Percentiles rank a stretch among this genome's conserved stretches.
Evolutionary conservation across 2,888 invertebrate genomes (phyloP).

Genomic region (Cheilosia grossa): DNA sequence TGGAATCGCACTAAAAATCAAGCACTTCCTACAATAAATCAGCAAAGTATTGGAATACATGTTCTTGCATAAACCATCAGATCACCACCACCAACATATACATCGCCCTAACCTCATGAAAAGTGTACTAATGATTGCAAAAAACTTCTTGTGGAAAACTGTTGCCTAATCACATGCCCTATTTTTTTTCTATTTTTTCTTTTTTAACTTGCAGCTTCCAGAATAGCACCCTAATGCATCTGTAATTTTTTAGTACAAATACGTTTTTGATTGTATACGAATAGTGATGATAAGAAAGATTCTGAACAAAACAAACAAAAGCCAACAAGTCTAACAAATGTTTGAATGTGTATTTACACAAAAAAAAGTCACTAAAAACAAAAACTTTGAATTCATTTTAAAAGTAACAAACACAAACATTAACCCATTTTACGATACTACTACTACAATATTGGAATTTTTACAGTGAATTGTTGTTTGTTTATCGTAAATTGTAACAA

Average conservation of each 20-base stretch:
- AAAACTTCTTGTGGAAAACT: slow-evolving; percentile 40
- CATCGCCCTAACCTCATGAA: slow-evolving; percentile 34
- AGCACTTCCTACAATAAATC: too few species aligned
- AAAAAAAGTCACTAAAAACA: neutral
- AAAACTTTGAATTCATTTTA: slow-evolving; percentile 24
- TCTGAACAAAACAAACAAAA: slow-evolving; percentile 21
- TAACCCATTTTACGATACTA: slow-evolving; percentile 18
- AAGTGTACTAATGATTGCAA: slow-evolving; percentile 73
- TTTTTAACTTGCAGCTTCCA: slow-evolving; percentile 81
- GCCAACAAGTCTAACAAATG: slow-evolving; percentile 43
- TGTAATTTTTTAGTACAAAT: slow-evolving; percentile 79
- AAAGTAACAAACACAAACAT: slow-evolving; percentile 28
- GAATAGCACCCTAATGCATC: slow-evolving; percentile 84
- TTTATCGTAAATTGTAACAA: slow-evolving; percentile 11
- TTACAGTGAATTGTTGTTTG: slow-evolving; percentile 5
- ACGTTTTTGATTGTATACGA: slow-evolving; percentile 63
- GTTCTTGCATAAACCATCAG: neutral
- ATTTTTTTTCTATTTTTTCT: slow-evolving; percentile 74
- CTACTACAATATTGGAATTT: slow-evolving; percentile 26
- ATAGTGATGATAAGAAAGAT: slow-evolving; percentile 57
- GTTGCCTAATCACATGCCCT: slow-evolving; percentile 63
- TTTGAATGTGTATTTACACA: slow-evolving; percentile 28
- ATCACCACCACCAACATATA: slow-evolving; percentile 5
- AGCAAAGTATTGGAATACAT: too few species aligned
- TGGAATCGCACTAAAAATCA: too few species aligned